Base-by-base conservation (phyloP, 1,140 invertebrate genomes). In the Spodoptera frugiperda region DNA sequence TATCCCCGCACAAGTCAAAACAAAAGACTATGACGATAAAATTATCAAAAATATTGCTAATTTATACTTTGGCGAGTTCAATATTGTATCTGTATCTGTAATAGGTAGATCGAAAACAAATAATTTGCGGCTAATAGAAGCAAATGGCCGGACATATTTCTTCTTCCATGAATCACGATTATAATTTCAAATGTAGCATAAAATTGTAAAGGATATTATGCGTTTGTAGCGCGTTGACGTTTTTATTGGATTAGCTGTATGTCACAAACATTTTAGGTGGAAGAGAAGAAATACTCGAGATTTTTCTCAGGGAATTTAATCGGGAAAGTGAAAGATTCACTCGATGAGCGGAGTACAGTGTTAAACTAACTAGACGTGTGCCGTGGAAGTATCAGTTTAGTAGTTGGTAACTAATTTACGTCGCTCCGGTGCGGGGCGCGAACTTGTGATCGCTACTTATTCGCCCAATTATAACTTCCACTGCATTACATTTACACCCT, bases 401-500 rank as follows among this genome's bases (percentile, higher is more conserved):
- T 76, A 82, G 82, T 85, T 82, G 25, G 49, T 80, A 85, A 85
- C 82, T 83, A 85, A 83, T 82, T 85, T 83, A 79, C 82, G 78
- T 70, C 65, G 55, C 74, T 54, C 30, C 57, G 73, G 53, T 15
- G 48, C 44, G 19, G 63, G 51, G 75, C 75, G 79, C 49, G 78
- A 80, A 78, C 75, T 79, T 78, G 21, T 80, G 80, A 82, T 79
- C 80, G 78, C 78, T 80, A 77, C 80, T 82, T 81, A 80, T 82
- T 84, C 77, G 70, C 72, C 77, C 80, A 82, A 84, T 84, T 84
- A 80, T 82, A 84, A 82, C 79, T 84, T 83, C 53, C 48, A 63
- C 78, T 57, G 57, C 67, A 67, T 79, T 79, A 75, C 53, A 71
- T 76, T 71, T 51, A 74, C 53, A 78, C 65, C 65, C 63, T 76